phyloP scores from a whole-genome alignment of 2,113 vertebrate species.

The Ursus arctos region DNA sequence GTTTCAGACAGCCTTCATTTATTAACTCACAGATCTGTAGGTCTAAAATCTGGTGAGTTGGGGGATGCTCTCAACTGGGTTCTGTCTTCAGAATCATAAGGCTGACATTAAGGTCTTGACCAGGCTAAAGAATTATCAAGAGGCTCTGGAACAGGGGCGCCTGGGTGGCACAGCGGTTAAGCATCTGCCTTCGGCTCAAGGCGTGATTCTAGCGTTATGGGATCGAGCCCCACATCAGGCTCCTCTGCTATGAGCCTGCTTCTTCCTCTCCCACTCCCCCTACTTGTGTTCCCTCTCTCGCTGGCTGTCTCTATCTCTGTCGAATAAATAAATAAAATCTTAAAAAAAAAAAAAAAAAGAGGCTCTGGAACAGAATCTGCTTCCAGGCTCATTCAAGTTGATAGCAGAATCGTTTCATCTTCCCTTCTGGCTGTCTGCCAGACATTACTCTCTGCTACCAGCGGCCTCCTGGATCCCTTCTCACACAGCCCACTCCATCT shows the following conservation, averaged over 20 bases:
- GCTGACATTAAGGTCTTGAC: background rate
- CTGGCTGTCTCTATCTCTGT: too few relatives aligned
- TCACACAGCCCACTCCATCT: background rate
- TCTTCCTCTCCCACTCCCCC: too few relatives aligned
- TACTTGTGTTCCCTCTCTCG: too few relatives aligned
- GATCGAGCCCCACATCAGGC: too few relatives aligned
- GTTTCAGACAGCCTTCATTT: background rate
- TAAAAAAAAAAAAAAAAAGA: background rate
- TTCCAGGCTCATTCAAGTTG: too few relatives aligned
- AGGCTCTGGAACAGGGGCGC: background rate
- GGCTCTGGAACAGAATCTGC: background rate
- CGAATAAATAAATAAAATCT: too few relatives aligned
- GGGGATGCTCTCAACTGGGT: background rate
- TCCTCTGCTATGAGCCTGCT: too few relatives aligned
- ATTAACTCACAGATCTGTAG: background rate
- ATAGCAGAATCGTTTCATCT: background rate
- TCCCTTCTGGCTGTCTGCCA: accelerated
- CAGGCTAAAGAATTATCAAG: background rate
- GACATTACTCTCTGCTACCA: accelerated
- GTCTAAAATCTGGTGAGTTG: accelerated
- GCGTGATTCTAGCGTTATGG: too few relatives aligned
- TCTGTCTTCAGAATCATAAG: background rate
- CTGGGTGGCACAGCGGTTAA: too few relatives aligned
- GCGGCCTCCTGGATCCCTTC: background rate
- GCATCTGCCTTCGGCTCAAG: too few relatives aligned